These are phyloP conservation scores for Thryonomys swinderianus DNA, from an alignment of 2,113 vertebrate genomes.

Conservation along the genomic window DNA sequence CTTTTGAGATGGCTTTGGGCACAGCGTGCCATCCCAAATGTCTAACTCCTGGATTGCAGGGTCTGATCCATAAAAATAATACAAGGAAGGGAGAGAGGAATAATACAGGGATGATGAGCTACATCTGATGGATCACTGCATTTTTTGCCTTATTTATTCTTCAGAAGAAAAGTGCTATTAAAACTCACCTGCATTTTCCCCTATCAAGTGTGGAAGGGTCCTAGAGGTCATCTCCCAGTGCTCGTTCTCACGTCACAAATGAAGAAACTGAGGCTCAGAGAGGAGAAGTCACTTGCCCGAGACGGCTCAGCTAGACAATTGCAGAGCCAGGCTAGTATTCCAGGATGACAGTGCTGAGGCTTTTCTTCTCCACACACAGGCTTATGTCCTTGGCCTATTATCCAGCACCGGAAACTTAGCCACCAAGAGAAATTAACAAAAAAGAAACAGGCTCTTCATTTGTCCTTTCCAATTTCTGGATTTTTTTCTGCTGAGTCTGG, in stretches of 20 bases:
- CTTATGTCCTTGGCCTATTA: neutral
- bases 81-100: neutral
- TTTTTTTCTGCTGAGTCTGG: neutral
- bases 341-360: neutral
- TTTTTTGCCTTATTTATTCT: slow-evolving; percentile 56
- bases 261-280: slow-evolving; percentile 39
- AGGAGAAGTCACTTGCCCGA: slow-evolving; percentile 14
- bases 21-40: neutral
- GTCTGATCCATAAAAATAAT: neutral
- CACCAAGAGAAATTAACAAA: slow-evolving; percentile 18
- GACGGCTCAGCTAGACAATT: neutral
- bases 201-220: neutral
- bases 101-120: neutral
- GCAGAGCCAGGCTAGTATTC: neutral
- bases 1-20: neutral
- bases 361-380: neutral
- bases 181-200: slow-evolving; percentile 36
- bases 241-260: neutral
- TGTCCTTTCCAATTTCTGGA: neutral
- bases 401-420: neutral
- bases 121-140: neutral
- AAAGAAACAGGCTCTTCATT: neutral
- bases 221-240: neutral
- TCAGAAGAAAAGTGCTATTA: slow-evolving; percentile 51
- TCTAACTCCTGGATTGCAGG: neutral